phyloP scores from a whole-genome alignment of 2,888 invertebrate species.

The Pelosia muscerda region DNA sequence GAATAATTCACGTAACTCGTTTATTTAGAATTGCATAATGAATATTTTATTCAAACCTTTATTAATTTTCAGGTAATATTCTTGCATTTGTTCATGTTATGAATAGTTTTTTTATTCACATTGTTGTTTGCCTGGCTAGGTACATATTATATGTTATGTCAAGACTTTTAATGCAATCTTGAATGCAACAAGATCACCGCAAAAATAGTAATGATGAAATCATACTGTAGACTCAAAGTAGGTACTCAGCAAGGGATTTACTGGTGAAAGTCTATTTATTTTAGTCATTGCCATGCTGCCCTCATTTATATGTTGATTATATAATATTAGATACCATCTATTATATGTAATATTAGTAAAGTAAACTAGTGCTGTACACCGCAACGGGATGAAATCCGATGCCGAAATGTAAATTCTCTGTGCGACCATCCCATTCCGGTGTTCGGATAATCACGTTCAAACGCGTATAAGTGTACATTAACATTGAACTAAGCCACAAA shows the following conservation, averaged over 20 bases:
- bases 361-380: conserved; percentile 44
- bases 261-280: neutral
- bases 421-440: conserved; percentile 36
- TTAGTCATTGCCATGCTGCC: neutral
- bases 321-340: neutral
- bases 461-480: conserved; percentile 38
- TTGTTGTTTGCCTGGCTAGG: neutral
- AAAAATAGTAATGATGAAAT: no score
- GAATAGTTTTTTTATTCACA: neutral
- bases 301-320: neutral
- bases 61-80: conserved; percentile 3
- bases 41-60: conserved; percentile 7
- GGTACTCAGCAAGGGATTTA: neutral
- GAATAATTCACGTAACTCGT: conserved; percentile 14
- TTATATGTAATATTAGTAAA: conserved; percentile 17
- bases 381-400: conserved; percentile 38
- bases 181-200: no score
- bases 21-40: conserved; percentile 7
- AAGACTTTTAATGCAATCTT: neutral
- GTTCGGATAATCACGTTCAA: conserved; percentile 41
- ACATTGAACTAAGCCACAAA: conserved; percentile 64
- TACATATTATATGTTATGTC: neutral
- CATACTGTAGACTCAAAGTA: no score
- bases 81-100: neutral
- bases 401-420: conserved; percentile 39